phyloP scores from a whole-genome alignment of 2,113 vertebrate species.

The Siniperca knerii region DNA sequence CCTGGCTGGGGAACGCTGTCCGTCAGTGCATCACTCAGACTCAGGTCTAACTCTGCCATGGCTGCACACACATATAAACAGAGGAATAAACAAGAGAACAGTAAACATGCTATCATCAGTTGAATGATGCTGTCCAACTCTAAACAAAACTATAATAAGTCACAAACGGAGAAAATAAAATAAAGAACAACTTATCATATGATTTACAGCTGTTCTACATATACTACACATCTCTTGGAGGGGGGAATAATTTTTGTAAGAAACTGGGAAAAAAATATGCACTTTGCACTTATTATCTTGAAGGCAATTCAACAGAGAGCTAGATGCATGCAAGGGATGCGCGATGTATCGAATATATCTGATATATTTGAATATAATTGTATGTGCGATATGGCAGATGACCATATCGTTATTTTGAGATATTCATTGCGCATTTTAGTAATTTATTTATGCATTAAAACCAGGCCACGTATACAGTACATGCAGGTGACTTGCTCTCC shows the following conservation, averaged over 20 bases:
- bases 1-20: constrained; percentile 85
- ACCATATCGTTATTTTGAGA: too few relatives aligned
- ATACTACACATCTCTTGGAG: neutral
- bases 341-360: too few relatives aligned
- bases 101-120: neutral
- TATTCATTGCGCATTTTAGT: too few relatives aligned
- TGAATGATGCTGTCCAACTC: neutral
- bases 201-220: neutral
- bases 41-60: constrained; percentile 89
- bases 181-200: neutral
- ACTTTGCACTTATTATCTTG: too few relatives aligned
- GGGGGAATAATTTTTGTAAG: too few relatives aligned
- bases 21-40: constrained; percentile 91
- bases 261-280: too few relatives aligned
- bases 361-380: too few relatives aligned
- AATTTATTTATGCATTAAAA: neutral
- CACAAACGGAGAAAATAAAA: neutral
- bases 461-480: neutral
- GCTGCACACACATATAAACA: constrained; percentile 54
- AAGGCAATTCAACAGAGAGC: too few relatives aligned
- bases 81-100: neutral
- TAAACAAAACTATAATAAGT: neutral
- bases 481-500: neutral
- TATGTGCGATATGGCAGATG: too few relatives aligned
- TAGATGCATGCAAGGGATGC: too few relatives aligned